phyloP scores from a whole-genome alignment of 2,888 invertebrate genomes.

The Podotricha telesiphe region DNA sequence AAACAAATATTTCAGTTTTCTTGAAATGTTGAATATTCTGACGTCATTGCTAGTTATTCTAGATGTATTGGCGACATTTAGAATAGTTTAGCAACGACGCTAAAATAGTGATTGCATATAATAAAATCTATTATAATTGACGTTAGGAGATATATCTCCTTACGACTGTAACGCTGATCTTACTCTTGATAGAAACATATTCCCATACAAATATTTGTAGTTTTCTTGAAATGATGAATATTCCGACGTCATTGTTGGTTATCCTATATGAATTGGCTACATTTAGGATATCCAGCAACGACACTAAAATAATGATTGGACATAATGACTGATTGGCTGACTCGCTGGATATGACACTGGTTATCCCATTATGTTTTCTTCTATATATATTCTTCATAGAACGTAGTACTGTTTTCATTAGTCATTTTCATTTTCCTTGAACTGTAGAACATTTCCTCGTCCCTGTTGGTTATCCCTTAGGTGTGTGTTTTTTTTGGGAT shows the following conservation, averaged over 20 bases:
- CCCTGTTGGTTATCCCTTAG: not conserved
- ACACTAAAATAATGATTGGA: not conserved
- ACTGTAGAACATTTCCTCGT: not conserved
- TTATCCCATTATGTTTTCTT: too few species aligned
- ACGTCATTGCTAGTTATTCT: not conserved
- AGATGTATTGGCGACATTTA: not conserved
- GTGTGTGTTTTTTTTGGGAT: not conserved
- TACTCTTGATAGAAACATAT: too few species aligned
- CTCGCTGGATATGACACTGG: too few species aligned
- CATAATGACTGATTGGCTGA: too few species aligned
- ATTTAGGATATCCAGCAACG: constrained; percentile 14
- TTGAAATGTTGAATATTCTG: not conserved
- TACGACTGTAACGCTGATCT: too few species aligned
- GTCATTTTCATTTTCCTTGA: too few species aligned
- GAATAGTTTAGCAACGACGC: constrained; percentile 7
- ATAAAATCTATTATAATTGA: too few species aligned
- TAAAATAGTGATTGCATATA: too few species aligned
- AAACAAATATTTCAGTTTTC: not conserved
- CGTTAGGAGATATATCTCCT: too few species aligned
- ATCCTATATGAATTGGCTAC: not conserved
- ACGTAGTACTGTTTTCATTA: not conserved
- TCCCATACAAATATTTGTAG: too few species aligned
- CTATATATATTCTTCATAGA: too few species aligned
- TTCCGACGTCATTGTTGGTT: not conserved
- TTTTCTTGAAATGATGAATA: not conserved